A percentile compares a stretch with the other conserved stretches of the same genome.
These are phyloP conservation scores for Danio aesculapii DNA, from an alignment of 2,797 vertebrate species.

Conservation along the genomic window DNA sequence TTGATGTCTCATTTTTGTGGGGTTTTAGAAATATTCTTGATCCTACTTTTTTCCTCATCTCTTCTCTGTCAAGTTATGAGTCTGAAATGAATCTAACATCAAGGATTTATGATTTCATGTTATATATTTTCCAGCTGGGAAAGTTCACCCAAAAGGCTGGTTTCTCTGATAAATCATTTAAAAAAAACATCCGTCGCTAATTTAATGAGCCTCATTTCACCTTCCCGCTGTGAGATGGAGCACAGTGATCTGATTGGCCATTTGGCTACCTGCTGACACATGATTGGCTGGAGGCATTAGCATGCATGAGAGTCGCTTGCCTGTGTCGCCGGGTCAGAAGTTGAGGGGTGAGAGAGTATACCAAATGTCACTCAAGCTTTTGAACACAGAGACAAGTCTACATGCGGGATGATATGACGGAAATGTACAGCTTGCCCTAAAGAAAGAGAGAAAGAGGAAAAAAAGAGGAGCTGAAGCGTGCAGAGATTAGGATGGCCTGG, in stretches of 20 bases:
- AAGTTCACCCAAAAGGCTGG: slow-evolving; percentile 33
- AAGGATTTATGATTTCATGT: slow-evolving; percentile 52
- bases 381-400: slow-evolving; percentile 39
- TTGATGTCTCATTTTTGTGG: not conserved
- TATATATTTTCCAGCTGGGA: slow-evolving; percentile 60
- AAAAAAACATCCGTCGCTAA: slow-evolving; percentile 42
- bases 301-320: not conserved
- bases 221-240: slow-evolving; percentile 50
- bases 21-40: not conserved
- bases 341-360: slow-evolving; percentile 62
- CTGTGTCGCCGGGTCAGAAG: slow-evolving; percentile 48
- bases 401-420: not conserved
- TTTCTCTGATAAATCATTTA: slow-evolving; percentile 31
- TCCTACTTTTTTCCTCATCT: slow-evolving; percentile 41
- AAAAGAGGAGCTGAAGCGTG: slow-evolving; percentile 11
- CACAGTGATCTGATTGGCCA: slow-evolving; percentile 52
- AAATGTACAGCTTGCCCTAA: not conserved
- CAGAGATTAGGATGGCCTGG: slow-evolving; percentile 45
- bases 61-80: slow-evolving; percentile 51
- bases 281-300: slow-evolving; percentile 63
- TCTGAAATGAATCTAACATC: slow-evolving; percentile 43
- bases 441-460: slow-evolving; percentile 28
- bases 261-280: slow-evolving; percentile 61
- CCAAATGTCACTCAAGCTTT: slow-evolving; percentile 54
- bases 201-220: slow-evolving; percentile 52